phyloP scores from a whole-genome alignment of 2,113 vertebrate species.

The Callopanchax toddi region DNA sequence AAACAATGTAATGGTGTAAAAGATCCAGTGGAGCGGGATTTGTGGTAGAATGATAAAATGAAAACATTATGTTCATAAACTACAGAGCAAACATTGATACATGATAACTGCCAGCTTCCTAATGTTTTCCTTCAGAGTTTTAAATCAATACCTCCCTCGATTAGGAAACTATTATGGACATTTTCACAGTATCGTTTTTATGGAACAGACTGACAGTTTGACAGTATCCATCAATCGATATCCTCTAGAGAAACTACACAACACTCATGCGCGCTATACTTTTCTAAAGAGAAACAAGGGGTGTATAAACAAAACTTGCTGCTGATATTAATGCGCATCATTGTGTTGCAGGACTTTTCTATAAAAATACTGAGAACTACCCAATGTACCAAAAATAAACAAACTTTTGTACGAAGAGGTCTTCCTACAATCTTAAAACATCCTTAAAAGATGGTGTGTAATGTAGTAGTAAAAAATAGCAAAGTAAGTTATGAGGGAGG shows the following conservation, averaged over 20 bases:
- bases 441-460: slow-evolving; percentile 46
- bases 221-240: slow-evolving; percentile 72
- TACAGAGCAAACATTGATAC: slow-evolving; percentile 51
- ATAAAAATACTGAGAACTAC: slow-evolving; percentile 8
- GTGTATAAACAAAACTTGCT: slow-evolving; percentile 18
- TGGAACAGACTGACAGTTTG: slow-evolving; percentile 66
- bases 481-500: slow-evolving; percentile 68
- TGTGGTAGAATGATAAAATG: slow-evolving; percentile 38
- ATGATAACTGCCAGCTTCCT: slow-evolving; percentile 54
- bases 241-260: slow-evolving; percentile 52
- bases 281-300: slow-evolving; percentile 25
- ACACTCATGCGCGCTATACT: slow-evolving; percentile 37
- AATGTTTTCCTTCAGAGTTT: slow-evolving; percentile 40
- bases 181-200: slow-evolving; percentile 66
- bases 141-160: slow-evolving; percentile 70
- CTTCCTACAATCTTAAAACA: slow-evolving; percentile 39
- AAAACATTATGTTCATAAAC: slow-evolving; percentile 52
- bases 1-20: slow-evolving; percentile 17
- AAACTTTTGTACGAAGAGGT: slow-evolving; percentile 31
- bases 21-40: slow-evolving; percentile 49
- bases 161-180: slow-evolving; percentile 64
- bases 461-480: slow-evolving; percentile 33
- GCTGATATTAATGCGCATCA: slow-evolving; percentile 32
- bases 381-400: slow-evolving; percentile 17
- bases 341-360: slow-evolving; percentile 26